phyloP scores from a whole-genome alignment of 1,140 invertebrate genomes.

The Steinernema feltiae region DNA sequence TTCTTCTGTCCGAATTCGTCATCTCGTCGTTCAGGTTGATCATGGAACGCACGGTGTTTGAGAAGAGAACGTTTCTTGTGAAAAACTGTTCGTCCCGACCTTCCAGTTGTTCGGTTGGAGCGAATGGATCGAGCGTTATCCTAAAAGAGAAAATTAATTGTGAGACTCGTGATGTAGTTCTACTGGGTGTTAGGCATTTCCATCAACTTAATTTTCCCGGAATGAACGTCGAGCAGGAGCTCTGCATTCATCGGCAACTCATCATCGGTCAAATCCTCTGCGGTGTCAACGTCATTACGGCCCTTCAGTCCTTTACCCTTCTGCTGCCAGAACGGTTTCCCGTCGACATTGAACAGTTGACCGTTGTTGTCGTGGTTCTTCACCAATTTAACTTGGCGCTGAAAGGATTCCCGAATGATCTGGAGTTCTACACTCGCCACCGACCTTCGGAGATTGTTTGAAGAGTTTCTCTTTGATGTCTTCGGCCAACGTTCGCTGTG shows the following conservation, averaged over 20 bases:
- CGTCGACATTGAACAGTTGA: slow-evolving; percentile 13
- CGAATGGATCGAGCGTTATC: slow-evolving; percentile 11
- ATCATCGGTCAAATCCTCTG: slow-evolving; percentile 13
- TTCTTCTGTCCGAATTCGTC: neutral
- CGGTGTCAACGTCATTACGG: slow-evolving; percentile 9
- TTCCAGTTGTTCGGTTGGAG: neutral
- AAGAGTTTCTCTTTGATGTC: slow-evolving; percentile 15
- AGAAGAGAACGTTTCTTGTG: slow-evolving; percentile 20
- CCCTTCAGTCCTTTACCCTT: slow-evolving; percentile 10
- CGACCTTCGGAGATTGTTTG: neutral
- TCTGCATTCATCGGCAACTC: slow-evolving; percentile 22
- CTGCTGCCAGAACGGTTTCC: slow-evolving; percentile 16
- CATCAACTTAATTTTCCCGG: slow-evolving; percentile 18
- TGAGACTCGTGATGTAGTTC: neutral
- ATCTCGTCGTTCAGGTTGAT: slow-evolving; percentile 19
- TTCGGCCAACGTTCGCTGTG: neutral
- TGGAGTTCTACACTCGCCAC: neutral
- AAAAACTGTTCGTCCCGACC: slow-evolving; percentile 19
- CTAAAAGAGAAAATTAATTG: neutral
- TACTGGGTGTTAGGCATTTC: slow-evolving; percentile 17
- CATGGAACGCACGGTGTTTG: slow-evolving; percentile 20
- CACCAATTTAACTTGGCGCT: slow-evolving; percentile 1
- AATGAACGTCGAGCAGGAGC: slow-evolving; percentile 12
- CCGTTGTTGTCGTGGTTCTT: slow-evolving; percentile 28
- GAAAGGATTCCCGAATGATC: neutral